Conservation (phyloP, 2,888 invertebrate genomes). For the Drosophila pegasa region DNA sequence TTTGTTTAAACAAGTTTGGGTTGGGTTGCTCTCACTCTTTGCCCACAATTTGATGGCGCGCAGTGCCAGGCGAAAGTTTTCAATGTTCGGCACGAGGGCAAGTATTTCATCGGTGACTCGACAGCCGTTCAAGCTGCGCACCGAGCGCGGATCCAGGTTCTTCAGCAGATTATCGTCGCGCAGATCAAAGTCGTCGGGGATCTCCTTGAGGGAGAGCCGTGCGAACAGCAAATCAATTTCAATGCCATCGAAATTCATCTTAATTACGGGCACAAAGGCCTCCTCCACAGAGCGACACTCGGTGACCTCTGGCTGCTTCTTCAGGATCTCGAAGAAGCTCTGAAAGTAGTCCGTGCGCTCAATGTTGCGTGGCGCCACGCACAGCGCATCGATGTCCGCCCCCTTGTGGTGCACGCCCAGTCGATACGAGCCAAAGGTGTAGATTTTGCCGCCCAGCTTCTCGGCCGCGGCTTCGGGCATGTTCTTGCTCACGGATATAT, state of each 20-base stretch:
- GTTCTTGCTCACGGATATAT: slow-evolving; percentile 94
- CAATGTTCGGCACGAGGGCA: slow-evolving; percentile 96
- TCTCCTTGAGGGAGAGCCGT: slow-evolving; percentile 96
- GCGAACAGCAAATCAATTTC: slow-evolving; percentile 99
- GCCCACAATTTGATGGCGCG: slow-evolving; percentile 99
- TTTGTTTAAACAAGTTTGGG: not conserved
- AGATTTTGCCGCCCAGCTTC: slow-evolving; percentile 98
- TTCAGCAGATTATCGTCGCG: slow-evolving; percentile 95
- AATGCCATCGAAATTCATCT: slow-evolving; percentile 99
- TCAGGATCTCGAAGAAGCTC: slow-evolving; percentile 96
- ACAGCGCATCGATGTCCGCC: slow-evolving; percentile 99
- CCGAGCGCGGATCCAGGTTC: slow-evolving; percentile 98
- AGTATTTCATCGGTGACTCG: slow-evolving; percentile 99
- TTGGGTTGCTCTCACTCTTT: slow-evolving; percentile 90
- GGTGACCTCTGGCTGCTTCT: slow-evolving; percentile 93
- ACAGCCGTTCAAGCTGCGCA: slow-evolving; percentile 98
- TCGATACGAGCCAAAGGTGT: slow-evolving; percentile 99
- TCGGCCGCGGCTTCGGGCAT: slow-evolving; percentile 96
- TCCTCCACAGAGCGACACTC: slow-evolving; percentile 97
- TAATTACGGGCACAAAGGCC: slow-evolving; percentile 99
- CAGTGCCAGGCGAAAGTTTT: slow-evolving; percentile 96
- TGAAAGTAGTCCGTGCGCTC: slow-evolving; percentile 97
- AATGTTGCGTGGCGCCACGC: slow-evolving; percentile 98
- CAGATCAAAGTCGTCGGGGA: slow-evolving; percentile 95
- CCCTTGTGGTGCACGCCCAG: slow-evolving; percentile 98